Evolutionary conservation across 2,888 invertebrate species (phyloP).

Genomic region (Rhagophthalmus giganteus): DNA sequence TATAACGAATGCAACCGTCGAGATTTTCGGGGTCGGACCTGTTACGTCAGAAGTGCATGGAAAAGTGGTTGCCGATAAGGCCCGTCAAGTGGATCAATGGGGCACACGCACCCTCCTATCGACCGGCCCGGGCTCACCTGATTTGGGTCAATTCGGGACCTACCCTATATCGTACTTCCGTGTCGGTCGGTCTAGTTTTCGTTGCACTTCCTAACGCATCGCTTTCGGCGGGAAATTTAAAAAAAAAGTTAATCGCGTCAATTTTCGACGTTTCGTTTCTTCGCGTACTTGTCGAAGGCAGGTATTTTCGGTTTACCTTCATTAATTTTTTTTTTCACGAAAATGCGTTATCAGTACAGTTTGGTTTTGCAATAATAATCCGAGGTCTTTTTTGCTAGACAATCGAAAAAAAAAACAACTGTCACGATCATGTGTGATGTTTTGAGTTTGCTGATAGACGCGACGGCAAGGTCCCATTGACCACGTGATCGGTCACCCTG

Average conservation of each 20-base stretch:
- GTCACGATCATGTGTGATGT: slow-evolving; percentile 8
- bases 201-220: too few relatives aligned
- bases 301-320: too few relatives aligned
- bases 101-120: slow-evolving; percentile 30
- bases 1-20: too few relatives aligned
- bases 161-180: slow-evolving; percentile 28
- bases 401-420: background rate
- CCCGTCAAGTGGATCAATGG: slow-evolving; percentile 35
- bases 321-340: too few relatives aligned
- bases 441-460: slow-evolving; percentile 26
- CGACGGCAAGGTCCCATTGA: slow-evolving; percentile 44
- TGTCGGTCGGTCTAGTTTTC: too few relatives aligned
- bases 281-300: too few relatives aligned
- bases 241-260: too few relatives aligned
- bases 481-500: slow-evolving; percentile 50
- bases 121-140: slow-evolving; percentile 33
- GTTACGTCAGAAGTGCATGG: background rate
- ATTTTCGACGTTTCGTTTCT: slow-evolving; percentile 4
- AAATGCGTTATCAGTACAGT: too few relatives aligned
- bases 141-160: slow-evolving; percentile 31
- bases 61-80: background rate
- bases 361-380: too few relatives aligned
- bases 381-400: slow-evolving; percentile 1
- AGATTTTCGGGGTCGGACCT: too few relatives aligned
- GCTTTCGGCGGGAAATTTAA: too few relatives aligned